Percentiles rank a stretch among this genome's conserved stretches.
Evolutionary conservation across 2,113 vertebrate genomes (phyloP).

Genomic region (Sebastes fasciatus): DNA sequence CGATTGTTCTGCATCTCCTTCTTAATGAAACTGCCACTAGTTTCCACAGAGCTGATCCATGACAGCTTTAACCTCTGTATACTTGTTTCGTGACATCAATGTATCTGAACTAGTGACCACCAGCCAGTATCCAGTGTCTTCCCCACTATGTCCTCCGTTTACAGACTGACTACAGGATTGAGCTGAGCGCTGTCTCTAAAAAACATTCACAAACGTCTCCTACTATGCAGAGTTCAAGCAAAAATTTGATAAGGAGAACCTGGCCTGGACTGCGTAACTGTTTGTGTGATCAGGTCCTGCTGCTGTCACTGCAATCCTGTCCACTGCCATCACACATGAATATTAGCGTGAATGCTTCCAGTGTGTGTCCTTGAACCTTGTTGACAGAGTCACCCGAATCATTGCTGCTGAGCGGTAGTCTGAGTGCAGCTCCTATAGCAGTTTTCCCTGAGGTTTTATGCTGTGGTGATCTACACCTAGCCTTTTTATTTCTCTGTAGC

Average conservation of each 20-base stretch:
- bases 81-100: not conserved
- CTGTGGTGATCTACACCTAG: conserved; percentile 8
- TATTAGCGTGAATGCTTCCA: not conserved
- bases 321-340: not conserved
- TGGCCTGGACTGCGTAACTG: not conserved
- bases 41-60: not conserved
- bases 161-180: not conserved
- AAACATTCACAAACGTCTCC: not conserved
- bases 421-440: not conserved
- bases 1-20: no score
- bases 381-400: conserved; percentile 4
- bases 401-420: conserved; percentile 1
- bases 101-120: not conserved
- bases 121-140: not conserved
- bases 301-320: not conserved
- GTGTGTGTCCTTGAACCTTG: conserved; percentile 12
- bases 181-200: not conserved
- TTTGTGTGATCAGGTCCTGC: not conserved
- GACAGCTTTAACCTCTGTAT: not conserved
- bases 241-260: not conserved
- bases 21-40: not conserved
- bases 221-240: not conserved
- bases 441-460: not conserved
- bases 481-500: conserved; percentile 4
- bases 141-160: not conserved